Percentiles rank a stretch among this genome's conserved stretches.
These are phyloP conservation scores for Gila orcuttii DNA, from an alignment of 2,113 vertebrate species.

Conservation along the genomic window DNA sequence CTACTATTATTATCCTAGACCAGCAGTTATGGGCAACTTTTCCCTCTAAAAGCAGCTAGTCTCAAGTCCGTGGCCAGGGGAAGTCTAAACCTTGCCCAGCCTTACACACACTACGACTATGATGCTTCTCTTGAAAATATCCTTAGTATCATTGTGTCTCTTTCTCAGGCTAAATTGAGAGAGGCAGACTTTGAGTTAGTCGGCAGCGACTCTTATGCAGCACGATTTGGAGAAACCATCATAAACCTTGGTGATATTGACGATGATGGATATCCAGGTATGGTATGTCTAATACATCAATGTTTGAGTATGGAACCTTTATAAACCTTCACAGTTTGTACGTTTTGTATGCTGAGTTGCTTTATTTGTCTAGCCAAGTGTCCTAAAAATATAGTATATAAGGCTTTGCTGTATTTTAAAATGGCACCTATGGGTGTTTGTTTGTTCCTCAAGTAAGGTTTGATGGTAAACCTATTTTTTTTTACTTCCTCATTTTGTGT, in stretches of 20 bases:
- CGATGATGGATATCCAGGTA: constrained; percentile 93
- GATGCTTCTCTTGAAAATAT: too few species aligned
- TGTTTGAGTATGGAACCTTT: neutral
- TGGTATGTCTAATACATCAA: neutral
- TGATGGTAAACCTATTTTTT: neutral
- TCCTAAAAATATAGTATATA: neutral
- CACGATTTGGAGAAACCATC: constrained; percentile 92
- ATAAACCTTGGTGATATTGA: constrained; percentile 92
- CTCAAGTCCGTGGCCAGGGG: too few species aligned
- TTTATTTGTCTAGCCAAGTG: neutral
- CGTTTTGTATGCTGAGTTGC: neutral
- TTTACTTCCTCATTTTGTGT: neutral
- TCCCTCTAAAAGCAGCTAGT: too few species aligned
- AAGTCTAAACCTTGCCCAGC: too few species aligned
- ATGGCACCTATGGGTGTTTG: neutral
- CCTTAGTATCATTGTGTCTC: constrained; percentile 32
- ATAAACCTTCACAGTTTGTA: neutral
- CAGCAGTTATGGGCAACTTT: too few species aligned
- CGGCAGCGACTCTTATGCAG: constrained; percentile 85
- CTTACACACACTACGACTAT: too few species aligned
- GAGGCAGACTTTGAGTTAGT: constrained; percentile 81
- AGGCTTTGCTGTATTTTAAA: neutral
- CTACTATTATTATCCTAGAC: too few species aligned
- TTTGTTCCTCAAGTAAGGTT: neutral
- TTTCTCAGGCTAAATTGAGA: constrained; percentile 76